Evolutionary conservation across 2,888 invertebrate species (phyloP), one percentile per base, ranked within the genome.

Genomic region (Agonopterix alstromeriana): DNA sequence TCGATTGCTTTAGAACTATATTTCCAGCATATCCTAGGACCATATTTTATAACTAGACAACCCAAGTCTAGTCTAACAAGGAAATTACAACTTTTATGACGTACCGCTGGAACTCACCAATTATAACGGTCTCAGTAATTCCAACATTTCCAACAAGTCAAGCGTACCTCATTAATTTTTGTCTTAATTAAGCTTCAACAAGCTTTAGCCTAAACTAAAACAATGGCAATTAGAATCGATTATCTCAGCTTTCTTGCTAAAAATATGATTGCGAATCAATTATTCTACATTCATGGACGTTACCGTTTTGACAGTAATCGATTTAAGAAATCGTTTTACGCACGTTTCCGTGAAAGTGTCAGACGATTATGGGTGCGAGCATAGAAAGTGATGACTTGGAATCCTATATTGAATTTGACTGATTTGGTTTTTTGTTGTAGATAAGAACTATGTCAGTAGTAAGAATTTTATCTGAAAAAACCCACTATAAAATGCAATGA

Each of bases 291-390:
- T 73, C 71, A 63, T 65, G 66, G 64, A 73, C 71, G 79, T 81
- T 81, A 83, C 83, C 77, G 85, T 75, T 84, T 77, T 68, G 71
- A 60, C 66, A 62, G 59, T 78, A 82, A 83, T 82, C 77, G 80
- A 77, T 82, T 82, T 75, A 77, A 59, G 72, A 53, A 76, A 79
- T 78, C 69, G 72, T 65, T 80, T 76, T 75, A 74, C 77, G 73
- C 73, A 72, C 72, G 70, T 75, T 77, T 78, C 74, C 76, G 84
- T 76, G 86, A 85, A 85, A 85, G 84, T 83, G 70, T 67, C 65
- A 63, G 69, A 56, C 57, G 55, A 62, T 67, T 68, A 58, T 68
- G 67, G 70, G 70, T 74, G 51, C 70, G 56, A 64, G 67, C 61
- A 62, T 77, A 73, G 80, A 79, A 80, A 80, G 82, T 77, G 69